Conservation (phyloP, 2,888 invertebrate genomes). For the Nemotelus nigrinus region DNA sequence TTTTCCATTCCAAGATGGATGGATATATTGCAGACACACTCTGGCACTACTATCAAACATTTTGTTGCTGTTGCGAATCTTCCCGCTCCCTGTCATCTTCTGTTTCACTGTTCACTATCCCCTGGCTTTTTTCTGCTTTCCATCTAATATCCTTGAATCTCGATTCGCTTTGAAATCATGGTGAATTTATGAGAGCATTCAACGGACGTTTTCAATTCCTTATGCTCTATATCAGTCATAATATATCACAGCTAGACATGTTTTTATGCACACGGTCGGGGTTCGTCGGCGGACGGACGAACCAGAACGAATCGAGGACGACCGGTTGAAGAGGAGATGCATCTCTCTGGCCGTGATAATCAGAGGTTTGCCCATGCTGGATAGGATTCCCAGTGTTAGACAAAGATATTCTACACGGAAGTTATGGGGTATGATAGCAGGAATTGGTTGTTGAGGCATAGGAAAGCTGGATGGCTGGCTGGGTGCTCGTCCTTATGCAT, state of each 20-base stretch:
- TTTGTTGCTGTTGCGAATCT: neutral
- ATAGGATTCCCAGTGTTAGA: neutral
- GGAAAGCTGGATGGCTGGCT: too few species aligned
- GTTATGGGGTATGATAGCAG: neutral
- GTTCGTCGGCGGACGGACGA: neutral
- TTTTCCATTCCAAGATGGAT: neutral
- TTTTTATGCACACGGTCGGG: conserved; percentile 39
- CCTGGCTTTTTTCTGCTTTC: too few species aligned
- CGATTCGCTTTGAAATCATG: conserved; percentile 35
- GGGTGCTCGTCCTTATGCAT: too few species aligned
- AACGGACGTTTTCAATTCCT: conserved; percentile 40
- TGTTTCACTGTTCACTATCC: too few species aligned
- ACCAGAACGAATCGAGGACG: neutral
- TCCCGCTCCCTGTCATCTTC: neutral
- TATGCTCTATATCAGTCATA: conserved; percentile 43
- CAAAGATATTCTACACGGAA: conserved; percentile 19
- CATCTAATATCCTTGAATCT: neutral
- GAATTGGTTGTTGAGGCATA: too few species aligned
- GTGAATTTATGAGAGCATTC: conserved; percentile 34
- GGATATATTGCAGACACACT: conserved; percentile 22
- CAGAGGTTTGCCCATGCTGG: conserved; percentile 6
- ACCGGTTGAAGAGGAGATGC: conserved; percentile 3
- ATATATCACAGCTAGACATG: conserved; percentile 41
- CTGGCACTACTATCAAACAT: conserved; percentile 12
- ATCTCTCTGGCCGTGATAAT: conserved; percentile 20